phyloP scores from a whole-genome alignment of 1,140 invertebrate species.

The Trichogramma pretiosum region DNA sequence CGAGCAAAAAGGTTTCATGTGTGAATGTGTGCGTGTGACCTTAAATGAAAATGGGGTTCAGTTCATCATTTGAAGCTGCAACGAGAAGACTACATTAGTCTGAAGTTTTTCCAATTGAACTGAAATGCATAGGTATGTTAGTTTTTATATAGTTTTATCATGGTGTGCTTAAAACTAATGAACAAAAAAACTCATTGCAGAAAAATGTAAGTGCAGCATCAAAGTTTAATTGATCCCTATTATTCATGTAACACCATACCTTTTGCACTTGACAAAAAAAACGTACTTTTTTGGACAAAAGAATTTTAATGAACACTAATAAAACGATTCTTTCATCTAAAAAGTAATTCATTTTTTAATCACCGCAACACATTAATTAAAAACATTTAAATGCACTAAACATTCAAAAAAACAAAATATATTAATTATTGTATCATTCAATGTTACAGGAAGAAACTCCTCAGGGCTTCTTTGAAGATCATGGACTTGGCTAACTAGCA shows the following conservation, averaged over 20 bases:
- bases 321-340: too few species aligned
- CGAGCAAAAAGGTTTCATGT: conserved; percentile 12
- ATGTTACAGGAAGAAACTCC: conserved; percentile 93
- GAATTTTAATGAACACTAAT: too few species aligned
- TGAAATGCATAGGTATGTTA: conserved; percentile 41
- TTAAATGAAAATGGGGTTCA: conserved; percentile 46
- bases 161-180: too few species aligned
- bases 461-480: conserved; percentile 97
- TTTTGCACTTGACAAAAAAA: too few species aligned
- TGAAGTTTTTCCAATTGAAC: too few species aligned
- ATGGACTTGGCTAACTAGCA: conserved; percentile 77
- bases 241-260: too few species aligned
- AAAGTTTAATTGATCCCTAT: conserved; percentile 44
- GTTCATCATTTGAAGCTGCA: conserved; percentile 46
- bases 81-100: conserved; percentile 38
- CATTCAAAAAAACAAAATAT: too few species aligned
- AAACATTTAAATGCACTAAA: neutral
- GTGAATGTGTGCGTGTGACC: too few species aligned
- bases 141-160: conserved; percentile 28
- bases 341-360: too few species aligned
- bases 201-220: conserved; percentile 36
- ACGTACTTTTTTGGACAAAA: too few species aligned
- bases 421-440: conserved; percentile 1
- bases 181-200: conserved; percentile 1
- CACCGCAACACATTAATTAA: neutral